A percentile compares a stretch with the other conserved stretches of the same genome.
phyloP scores from a whole-genome alignment of 2,888 invertebrate genomes.

The Trissoscelio sp. region DNA sequence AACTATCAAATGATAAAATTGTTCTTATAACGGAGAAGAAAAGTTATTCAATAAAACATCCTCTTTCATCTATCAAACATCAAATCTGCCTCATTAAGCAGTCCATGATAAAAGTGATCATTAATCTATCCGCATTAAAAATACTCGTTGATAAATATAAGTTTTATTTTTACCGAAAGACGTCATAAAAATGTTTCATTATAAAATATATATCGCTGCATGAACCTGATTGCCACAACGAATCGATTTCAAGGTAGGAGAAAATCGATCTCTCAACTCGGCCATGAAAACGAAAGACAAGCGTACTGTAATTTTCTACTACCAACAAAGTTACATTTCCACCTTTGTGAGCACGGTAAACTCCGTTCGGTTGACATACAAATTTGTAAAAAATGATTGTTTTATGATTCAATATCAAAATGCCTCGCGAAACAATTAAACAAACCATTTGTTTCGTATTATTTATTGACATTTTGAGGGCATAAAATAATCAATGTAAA shows the following conservation, averaged over 20 bases:
- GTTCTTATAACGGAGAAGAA: too few species aligned
- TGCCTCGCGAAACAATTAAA: background rate
- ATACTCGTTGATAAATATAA: background rate
- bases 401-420: constrained; percentile 13
- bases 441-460: too few species aligned
- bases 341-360: constrained; percentile 25
- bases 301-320: constrained; percentile 39
- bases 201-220: constrained; percentile 14
- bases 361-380: constrained; percentile 1
- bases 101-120: background rate
- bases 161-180: background rate
- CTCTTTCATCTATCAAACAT: background rate
- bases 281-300: constrained; percentile 55
- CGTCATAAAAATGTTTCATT: constrained; percentile 14
- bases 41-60: too few species aligned
- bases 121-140: background rate
- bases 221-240: constrained; percentile 27
- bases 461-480: too few species aligned
- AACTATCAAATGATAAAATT: too few species aligned
- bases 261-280: constrained; percentile 56
- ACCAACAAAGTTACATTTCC: constrained; percentile 35
- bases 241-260: constrained; percentile 32
- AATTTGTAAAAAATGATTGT: constrained; percentile 11
- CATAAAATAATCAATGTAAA: too few species aligned
- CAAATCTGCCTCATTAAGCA: background rate